phyloP scores from a whole-genome alignment of 2,113 vertebrate species.

The Scartelaos histophorus region DNA sequence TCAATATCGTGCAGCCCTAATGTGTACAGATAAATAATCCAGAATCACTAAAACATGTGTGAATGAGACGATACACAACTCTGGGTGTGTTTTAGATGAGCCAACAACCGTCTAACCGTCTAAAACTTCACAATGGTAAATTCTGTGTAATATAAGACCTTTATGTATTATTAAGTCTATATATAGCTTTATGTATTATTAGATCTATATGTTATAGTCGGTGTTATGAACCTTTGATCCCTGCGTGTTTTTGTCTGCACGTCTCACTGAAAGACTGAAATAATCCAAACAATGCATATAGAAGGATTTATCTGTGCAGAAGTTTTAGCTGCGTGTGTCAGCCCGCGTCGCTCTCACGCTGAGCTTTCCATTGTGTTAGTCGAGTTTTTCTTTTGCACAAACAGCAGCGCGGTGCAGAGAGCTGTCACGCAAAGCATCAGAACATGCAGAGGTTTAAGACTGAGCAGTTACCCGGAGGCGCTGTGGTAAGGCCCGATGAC shows the following conservation, averaged over 20 bases:
- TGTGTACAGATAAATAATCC: too few relatives aligned
- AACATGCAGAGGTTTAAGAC: constrained; percentile 42
- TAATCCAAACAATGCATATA: neutral
- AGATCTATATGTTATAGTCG: neutral
- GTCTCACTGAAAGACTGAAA: neutral
- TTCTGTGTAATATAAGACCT: too few relatives aligned
- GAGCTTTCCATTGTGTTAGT: neutral
- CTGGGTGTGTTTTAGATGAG: too few relatives aligned
- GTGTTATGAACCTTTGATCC: neutral
- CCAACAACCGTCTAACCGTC: too few relatives aligned
- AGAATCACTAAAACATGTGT: too few relatives aligned
- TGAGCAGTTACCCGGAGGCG: constrained; percentile 62
- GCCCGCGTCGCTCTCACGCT: neutral
- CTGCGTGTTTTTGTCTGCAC: neutral
- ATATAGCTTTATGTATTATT: too few relatives aligned
- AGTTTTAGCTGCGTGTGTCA: neutral
- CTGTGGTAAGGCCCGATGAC: constrained; percentile 47
- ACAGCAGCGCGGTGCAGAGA: neutral
- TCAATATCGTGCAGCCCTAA: too few relatives aligned
- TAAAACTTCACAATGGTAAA: too few relatives aligned
- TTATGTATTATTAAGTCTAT: too few relatives aligned
- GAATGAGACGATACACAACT: too few relatives aligned
- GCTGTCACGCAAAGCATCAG: constrained; percentile 38
- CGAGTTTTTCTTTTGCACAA: neutral
- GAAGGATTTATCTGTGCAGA: too few relatives aligned